Evolutionary conservation across 2,888 invertebrate species (phyloP), one percentile per base, ranked within the genome.

Genomic region (Eurytoma californica): DNA sequence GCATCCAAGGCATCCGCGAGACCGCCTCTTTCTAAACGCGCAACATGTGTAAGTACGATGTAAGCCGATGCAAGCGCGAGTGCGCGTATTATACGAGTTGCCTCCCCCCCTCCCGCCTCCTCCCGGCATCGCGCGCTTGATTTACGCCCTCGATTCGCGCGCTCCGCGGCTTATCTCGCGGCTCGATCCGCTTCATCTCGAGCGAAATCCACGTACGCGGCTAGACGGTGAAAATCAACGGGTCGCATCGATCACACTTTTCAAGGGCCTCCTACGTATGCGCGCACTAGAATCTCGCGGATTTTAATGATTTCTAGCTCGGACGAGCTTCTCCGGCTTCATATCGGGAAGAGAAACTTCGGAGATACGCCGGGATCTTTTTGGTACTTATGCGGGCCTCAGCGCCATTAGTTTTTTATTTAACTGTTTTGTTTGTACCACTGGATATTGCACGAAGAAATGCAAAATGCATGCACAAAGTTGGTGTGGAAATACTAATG

Each of bases 101-200:
- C 57, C 14, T 61, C 53, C 63, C 3, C 7, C 7, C 7, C 0
- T 7, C 3, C 53, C 51, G 24, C 3, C 55, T 72, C 58, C 57
- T 73, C 49, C 66, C 66, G 7, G 39, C 39, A 55, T 57, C 53
- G 39, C 53, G 51, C 66, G 69, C 24, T 76, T 76, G 76, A 76
- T 76, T 76, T 69, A 76, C 76, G 75, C 75, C 61, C 75, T 75
- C 75, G 67, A 68, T 76, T 76, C 69, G 58, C 16, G 16, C 61
- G 28, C 24, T 16, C 69, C 53, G 24, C 20, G 28, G 9, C 57
- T 53, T 75, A 70, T 77, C 69, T 65, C 57, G 24, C 28, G 3
- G 47, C 69, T 63, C 57, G 63, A 77, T 77, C 76, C 68, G 63
- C 65, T 77, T 69, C 61, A 68, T 76, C 60, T 76, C 61, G n/a